phyloP scores from a whole-genome alignment of 2,888 invertebrate species.

The Leuctra nigra region DNA sequence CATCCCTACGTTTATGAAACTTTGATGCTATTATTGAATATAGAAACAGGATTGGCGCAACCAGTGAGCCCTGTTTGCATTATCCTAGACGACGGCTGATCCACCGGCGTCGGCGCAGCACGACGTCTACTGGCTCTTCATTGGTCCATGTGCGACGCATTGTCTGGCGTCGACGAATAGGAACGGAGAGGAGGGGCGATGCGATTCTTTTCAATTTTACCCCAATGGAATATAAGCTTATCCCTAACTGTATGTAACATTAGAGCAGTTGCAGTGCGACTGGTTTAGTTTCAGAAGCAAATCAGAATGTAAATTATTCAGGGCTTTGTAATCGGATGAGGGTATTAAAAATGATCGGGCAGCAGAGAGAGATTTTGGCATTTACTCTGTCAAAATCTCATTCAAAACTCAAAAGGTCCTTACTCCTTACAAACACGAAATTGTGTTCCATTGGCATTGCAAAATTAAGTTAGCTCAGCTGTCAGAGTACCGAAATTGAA shows the following conservation, averaged over 20 bases:
- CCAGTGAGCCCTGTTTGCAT: neutral
- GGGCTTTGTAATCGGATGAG: neutral
- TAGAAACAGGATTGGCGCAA: neutral
- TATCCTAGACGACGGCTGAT: neutral
- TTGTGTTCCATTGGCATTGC: too few species aligned
- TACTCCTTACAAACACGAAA: too few species aligned
- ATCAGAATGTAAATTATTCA: slow-evolving; percentile 4
- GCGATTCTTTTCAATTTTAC: neutral
- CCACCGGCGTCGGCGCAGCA: slow-evolving; percentile 4
- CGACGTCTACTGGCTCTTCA: neutral
- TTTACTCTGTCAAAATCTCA: too few species aligned
- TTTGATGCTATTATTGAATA: neutral
- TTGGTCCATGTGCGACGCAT: slow-evolving; percentile 5
- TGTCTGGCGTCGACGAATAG: slow-evolving; percentile 3
- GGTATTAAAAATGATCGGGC: too few species aligned
- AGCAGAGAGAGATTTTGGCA: too few species aligned
- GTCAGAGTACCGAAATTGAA: too few species aligned
- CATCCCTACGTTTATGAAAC: neutral
- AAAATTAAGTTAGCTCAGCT: too few species aligned
- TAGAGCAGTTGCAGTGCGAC: too few species aligned
- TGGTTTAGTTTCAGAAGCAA: neutral
- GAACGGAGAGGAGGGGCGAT: neutral
- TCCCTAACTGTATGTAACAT: neutral
- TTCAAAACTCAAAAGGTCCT: too few species aligned
- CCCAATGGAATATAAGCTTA: neutral